Evolutionary conservation across 2,113 vertebrate species (phyloP).

Genomic region (Sylvietta virens): DNA sequence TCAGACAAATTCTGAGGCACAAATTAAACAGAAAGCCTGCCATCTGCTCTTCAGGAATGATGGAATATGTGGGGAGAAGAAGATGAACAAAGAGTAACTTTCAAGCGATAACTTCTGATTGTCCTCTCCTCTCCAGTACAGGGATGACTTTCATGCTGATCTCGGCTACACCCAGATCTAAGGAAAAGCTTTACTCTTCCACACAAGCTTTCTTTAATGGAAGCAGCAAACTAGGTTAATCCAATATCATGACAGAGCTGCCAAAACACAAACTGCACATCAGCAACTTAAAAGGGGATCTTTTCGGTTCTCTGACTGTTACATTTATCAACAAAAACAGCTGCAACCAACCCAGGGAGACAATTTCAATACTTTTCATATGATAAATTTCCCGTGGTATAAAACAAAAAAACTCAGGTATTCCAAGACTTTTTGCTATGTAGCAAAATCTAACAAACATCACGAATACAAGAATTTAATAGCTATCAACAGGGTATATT

Average conservation of each 20-base stretch:
- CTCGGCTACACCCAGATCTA: neutral
- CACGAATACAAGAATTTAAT: neutral
- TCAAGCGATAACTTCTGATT: neutral
- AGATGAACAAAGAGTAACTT: neutral
- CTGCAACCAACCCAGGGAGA: neutral
- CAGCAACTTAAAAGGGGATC: neutral
- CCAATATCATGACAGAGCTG: neutral
- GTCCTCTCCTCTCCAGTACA: neutral
- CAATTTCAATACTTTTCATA: neutral
- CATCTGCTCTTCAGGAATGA: neutral
- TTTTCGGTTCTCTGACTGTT: neutral
- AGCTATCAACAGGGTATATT: neutral
- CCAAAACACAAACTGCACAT: neutral
- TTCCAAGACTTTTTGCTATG: neutral
- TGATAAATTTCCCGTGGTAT: neutral
- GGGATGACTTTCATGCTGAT: neutral
- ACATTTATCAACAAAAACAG: neutral
- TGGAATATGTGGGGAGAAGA: neutral
- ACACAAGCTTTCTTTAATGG: neutral
- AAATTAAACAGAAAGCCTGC: neutral
- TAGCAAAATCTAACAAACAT: neutral
- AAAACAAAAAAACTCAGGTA: neutral
- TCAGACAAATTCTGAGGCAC: neutral
- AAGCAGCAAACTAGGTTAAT: neutral
- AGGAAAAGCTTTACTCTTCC: neutral